A percentile compares a stretch with the other conserved stretches of the same genome.
Conservation (phyloP, 2,113 vertebrate genomes). For the Oncorhynchus gorbuscha region DNA sequence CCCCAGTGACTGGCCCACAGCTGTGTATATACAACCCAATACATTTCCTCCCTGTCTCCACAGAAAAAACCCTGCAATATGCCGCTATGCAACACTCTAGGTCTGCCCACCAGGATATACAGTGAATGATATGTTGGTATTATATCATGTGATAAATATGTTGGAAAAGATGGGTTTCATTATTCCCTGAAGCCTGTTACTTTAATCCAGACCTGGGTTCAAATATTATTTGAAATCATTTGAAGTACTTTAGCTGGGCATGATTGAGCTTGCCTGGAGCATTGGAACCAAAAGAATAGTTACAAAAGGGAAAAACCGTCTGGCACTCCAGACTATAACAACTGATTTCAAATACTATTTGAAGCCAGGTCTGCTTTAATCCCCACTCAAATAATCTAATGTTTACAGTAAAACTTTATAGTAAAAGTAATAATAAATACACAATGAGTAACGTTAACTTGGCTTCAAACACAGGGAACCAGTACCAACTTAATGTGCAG, state of each 20-base stretch:
- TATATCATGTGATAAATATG: not conserved
- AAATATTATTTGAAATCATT: too few relatives aligned
- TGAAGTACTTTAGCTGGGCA: too few relatives aligned
- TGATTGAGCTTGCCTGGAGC: conserved; percentile 13
- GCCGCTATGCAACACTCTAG: not conserved
- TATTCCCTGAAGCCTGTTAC: not conserved
- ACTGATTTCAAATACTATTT: too few relatives aligned
- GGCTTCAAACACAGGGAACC: too few relatives aligned
- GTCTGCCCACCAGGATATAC: conserved; percentile 1
- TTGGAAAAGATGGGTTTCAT: not conserved
- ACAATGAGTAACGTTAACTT: too few relatives aligned
- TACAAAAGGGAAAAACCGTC: too few relatives aligned
- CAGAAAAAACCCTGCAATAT: conserved; percentile 16
- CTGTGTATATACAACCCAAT: conserved; percentile 65
- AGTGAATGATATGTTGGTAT: not conserved
- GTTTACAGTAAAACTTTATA: not conserved
- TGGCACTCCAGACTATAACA: too few relatives aligned
- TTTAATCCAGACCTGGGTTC: too few relatives aligned
- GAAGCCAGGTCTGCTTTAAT: not conserved
- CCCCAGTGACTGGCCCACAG: conserved; percentile 60
- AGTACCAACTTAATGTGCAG: too few relatives aligned
- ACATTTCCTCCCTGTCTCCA: conserved; percentile 43
- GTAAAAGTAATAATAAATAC: too few relatives aligned
- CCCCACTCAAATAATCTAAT: not conserved
- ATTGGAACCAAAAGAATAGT: conserved; percentile 14